phyloP scores from a whole-genome alignment of 2,113 vertebrate genomes.

The Paraplagusia blochii region DNA sequence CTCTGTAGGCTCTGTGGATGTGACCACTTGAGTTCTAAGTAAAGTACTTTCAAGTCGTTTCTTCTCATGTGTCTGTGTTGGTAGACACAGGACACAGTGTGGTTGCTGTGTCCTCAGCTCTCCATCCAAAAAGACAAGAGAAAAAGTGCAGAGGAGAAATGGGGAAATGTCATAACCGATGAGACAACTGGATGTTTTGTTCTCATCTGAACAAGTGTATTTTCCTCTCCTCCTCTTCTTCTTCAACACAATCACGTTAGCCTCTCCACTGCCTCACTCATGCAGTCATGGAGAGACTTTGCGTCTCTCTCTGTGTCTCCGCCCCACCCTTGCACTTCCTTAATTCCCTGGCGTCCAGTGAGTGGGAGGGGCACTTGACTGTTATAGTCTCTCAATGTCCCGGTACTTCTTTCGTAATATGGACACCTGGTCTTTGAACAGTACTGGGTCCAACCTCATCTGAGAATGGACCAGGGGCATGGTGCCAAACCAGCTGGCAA shows the following conservation, averaged over 20 bases:
- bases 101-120: slow-evolving; percentile 9
- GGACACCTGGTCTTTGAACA: slow-evolving; percentile 99
- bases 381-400: slow-evolving; percentile 97
- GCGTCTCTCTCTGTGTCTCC: not conserved
- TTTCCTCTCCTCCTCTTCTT: not conserved
- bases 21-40: slow-evolving; percentile 26
- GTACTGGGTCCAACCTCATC: slow-evolving; percentile 97
- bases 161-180: slow-evolving; percentile 5
- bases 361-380: slow-evolving; percentile 38
- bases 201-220: slow-evolving; percentile 23
- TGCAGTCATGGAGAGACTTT: slow-evolving; percentile 8
- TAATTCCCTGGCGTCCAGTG: slow-evolving; percentile 24
- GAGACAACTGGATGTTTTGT: slow-evolving; percentile 17
- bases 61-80: slow-evolving; percentile 30
- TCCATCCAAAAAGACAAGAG: slow-evolving; percentile 9
- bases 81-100: slow-evolving; percentile 4
- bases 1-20: slow-evolving; percentile 22
- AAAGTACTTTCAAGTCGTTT: slow-evolving; percentile 13
- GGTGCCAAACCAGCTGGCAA: slow-evolving; percentile 99
- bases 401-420: slow-evolving; percentile 98
- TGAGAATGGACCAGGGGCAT: slow-evolving; percentile 98
- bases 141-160: slow-evolving; percentile 26
- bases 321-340: slow-evolving; percentile 34
- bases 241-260: not conserved
- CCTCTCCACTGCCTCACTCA: slow-evolving; percentile 19